Conservation (phyloP, 2,888 invertebrate genomes). For the Saturnia pavonia region DNA sequence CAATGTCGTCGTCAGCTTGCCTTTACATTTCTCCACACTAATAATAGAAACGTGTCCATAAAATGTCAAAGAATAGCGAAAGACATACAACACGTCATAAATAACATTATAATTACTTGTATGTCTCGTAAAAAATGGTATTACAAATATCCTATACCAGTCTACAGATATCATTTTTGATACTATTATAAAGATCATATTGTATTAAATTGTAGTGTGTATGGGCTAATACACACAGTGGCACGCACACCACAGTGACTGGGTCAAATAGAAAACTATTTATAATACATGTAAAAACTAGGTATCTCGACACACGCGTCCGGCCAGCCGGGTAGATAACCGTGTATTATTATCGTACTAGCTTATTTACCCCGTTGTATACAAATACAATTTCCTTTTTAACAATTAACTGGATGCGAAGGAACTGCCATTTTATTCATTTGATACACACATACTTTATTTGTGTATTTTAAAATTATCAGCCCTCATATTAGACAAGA, state of each 20-base stretch:
- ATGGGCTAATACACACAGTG: slow-evolving; percentile 29
- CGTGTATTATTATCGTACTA: slow-evolving; percentile 23
- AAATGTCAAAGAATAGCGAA: background rate
- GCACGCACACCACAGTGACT: slow-evolving; percentile 25
- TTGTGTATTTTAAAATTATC: background rate
- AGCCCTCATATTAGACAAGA: too few species aligned
- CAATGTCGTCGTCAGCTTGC: slow-evolving; percentile 10
- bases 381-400: background rate
- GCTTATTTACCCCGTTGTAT: slow-evolving; percentile 26
- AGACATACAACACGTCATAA: background rate
- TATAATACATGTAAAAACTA: slow-evolving; percentile 45
- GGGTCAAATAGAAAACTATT: slow-evolving; percentile 43
- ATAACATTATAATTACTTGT: slow-evolving; percentile 24
- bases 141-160: background rate
- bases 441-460: background rate
- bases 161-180: background rate
- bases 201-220: background rate
- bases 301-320: slow-evolving; percentile 9
- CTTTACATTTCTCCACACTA: background rate
- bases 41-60: background rate
- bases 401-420: background rate
- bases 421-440: background rate
- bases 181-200: background rate
- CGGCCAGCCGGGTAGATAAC: background rate
- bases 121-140: slow-evolving; percentile 2